phyloP scores from a whole-genome alignment of 2,888 invertebrate species.

The Maniola hyperantus region DNA sequence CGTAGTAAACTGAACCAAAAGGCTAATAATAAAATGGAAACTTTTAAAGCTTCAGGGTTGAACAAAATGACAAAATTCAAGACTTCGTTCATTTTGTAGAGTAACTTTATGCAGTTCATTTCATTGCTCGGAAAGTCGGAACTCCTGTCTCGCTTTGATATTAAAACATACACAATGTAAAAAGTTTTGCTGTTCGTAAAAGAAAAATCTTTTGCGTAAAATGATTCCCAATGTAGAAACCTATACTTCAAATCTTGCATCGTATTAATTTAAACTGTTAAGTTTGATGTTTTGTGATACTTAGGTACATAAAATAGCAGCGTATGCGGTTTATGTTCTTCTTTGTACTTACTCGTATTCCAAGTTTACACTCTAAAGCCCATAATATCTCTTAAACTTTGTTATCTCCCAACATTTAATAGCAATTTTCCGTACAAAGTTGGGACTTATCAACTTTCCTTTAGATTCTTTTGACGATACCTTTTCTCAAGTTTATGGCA shows the following conservation, averaged over 20 bases:
- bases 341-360: background rate
- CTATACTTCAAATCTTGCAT: too few species aligned
- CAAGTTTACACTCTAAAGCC: constrained; percentile 4
- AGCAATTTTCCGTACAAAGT: constrained; percentile 1
- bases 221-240: too few species aligned
- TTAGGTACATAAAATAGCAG: background rate
- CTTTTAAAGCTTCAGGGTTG: constrained; percentile 3
- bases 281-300: too few species aligned
- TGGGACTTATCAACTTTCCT: constrained; percentile 1
- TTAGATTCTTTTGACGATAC: background rate
- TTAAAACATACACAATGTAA: too few species aligned
- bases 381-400: constrained; percentile 4
- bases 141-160: too few species aligned
- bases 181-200: too few species aligned
- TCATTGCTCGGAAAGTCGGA: background rate
- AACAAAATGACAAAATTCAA: background rate
- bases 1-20: background rate
- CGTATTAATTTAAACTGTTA: too few species aligned
- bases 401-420: background rate
- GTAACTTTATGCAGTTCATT: background rate
- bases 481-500: background rate
- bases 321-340: background rate
- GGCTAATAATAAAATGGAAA: background rate
- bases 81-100: background rate
- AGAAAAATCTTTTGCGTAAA: too few species aligned